These are phyloP conservation scores for Drosophila melanosoma DNA, from an alignment of 2,888 invertebrate species.

Conservation along the genomic window DNA sequence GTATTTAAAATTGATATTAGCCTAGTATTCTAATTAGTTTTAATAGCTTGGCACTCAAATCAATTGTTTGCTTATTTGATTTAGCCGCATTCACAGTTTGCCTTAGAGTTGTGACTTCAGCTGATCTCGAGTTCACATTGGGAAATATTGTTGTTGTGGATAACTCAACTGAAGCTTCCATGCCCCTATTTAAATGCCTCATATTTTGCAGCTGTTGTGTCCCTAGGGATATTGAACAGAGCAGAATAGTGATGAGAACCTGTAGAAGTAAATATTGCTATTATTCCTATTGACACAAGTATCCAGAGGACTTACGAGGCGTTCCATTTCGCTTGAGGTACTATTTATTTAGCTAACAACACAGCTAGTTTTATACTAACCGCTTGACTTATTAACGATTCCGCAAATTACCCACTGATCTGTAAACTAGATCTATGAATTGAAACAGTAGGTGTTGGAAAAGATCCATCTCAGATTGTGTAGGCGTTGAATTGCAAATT, in stretches of 20 bases:
- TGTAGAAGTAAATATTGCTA: not conserved
- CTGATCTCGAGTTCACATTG: not conserved
- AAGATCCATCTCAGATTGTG: not conserved
- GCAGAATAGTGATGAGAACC: conserved; percentile 24
- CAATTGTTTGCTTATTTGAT: not conserved
- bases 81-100: not conserved
- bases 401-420: not conserved
- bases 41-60: conserved; percentile 18
- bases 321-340: conserved; percentile 47
- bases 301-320: conserved; percentile 64
- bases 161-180: not conserved
- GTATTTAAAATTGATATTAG: conserved; percentile 1
- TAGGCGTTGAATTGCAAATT: not conserved
- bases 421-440: not conserved
- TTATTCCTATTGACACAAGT: not conserved
- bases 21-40: conserved; percentile 34
- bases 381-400: not conserved
- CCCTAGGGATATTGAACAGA: conserved; percentile 2
- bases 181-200: not conserved
- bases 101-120: not conserved
- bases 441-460: not conserved
- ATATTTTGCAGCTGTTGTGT: conserved; percentile 7
- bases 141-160: not conserved
- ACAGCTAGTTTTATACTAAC: not conserved
- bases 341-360: not conserved